phyloP scores from a whole-genome alignment of 2,888 invertebrate genomes.

The Cyaniris semiargus region DNA sequence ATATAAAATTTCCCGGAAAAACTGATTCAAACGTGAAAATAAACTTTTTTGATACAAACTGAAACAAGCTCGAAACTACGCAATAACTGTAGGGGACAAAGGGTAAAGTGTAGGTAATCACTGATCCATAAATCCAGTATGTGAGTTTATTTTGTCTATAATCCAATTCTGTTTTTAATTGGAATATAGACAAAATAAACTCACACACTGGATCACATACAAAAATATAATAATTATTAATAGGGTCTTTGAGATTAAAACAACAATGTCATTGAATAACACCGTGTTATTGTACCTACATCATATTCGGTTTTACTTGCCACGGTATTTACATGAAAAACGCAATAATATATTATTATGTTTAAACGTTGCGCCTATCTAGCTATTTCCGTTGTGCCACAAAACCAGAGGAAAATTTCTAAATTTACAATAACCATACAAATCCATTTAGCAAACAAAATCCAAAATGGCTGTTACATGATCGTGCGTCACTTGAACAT shows the following conservation, averaged over 20 bases:
- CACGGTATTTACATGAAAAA: too few relatives aligned
- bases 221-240: too few relatives aligned
- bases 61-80: slow-evolving; percentile 8
- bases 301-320: not conserved
- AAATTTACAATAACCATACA: not conserved
- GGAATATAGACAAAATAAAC: too few relatives aligned
- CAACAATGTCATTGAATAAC: not conserved
- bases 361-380: too few relatives aligned
- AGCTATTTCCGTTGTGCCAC: not conserved
- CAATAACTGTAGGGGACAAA: not conserved
- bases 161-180: too few relatives aligned
- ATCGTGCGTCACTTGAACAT: not conserved
- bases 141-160: too few relatives aligned
- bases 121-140: too few relatives aligned
- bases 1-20: not conserved
- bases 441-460: not conserved
- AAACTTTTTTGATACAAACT: not conserved
- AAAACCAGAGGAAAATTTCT: not conserved
- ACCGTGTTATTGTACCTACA: not conserved
- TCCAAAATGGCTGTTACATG: slow-evolving; percentile 10
- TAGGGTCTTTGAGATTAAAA: too few relatives aligned
- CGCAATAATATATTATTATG: too few relatives aligned
- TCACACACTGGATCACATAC: too few relatives aligned
- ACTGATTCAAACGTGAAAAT: not conserved
- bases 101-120: not conserved